Evolutionary conservation across 2,797 vertebrate genomes (phyloP).

Genomic region (Lutjanus argentimaculatus): DNA sequence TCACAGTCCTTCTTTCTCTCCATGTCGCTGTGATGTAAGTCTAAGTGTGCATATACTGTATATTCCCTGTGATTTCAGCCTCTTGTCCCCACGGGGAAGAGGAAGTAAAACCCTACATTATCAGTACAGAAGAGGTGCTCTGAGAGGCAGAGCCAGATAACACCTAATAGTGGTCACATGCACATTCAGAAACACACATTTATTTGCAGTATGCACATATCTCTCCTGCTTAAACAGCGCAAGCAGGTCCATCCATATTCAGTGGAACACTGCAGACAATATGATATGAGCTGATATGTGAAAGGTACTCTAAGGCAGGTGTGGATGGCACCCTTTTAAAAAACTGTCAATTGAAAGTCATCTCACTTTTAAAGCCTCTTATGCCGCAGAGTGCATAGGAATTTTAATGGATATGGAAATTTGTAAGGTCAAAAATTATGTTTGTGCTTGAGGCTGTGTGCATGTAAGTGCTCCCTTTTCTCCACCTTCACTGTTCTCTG

Average conservation of each 20-base stretch:
- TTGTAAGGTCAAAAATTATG: conserved; percentile 37
- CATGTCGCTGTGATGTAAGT: conserved; percentile 31
- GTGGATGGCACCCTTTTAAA: conserved; percentile 22
- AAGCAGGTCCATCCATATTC: conserved; percentile 17
- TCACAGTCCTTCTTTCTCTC: conserved; percentile 14
- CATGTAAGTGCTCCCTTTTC: conserved; percentile 6
- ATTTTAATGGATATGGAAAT: conserved; percentile 51
- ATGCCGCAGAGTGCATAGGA: conserved; percentile 7
- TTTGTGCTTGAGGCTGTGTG: conserved; percentile 37
- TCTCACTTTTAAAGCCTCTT: conserved; percentile 30
- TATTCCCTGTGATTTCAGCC: conserved; percentile 46
- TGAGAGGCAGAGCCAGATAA: conserved; percentile 38
- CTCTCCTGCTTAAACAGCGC: background rate
- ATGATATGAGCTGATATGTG: conserved; percentile 9
- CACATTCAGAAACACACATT: conserved; percentile 27
- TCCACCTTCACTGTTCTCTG: conserved; percentile 29
- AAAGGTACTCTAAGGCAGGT: conserved; percentile 23
- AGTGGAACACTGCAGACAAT: conserved; percentile 38
- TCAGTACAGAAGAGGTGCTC: conserved; percentile 40
- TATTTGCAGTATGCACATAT: conserved; percentile 9
- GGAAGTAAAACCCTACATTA: conserved; percentile 41
- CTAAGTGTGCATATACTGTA: conserved; percentile 22
- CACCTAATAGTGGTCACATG: conserved; percentile 24
- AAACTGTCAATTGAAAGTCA: conserved; percentile 43
- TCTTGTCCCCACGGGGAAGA: conserved; percentile 31